Percentiles rank a stretch among this genome's conserved stretches.
phyloP scores from a whole-genome alignment of 2,888 invertebrate genomes.

The Callosobruchus maculatus region DNA sequence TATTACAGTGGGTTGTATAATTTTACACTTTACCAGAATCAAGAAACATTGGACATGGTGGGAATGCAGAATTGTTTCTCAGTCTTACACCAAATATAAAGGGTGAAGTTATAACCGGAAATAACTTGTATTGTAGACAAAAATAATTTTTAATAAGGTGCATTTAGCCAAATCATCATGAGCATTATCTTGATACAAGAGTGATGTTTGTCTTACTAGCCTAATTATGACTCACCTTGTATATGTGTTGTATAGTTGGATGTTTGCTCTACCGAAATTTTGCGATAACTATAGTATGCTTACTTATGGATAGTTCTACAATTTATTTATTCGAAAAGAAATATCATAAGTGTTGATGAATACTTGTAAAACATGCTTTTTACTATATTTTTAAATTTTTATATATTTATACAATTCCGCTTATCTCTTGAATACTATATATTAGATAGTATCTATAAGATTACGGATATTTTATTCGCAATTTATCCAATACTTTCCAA shows the following conservation, averaged over 20 bases:
- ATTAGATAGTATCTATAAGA: not conserved
- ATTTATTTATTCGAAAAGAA: not conserved
- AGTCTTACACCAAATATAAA: not conserved
- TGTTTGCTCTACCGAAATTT: not conserved
- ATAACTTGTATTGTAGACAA: too few species aligned
- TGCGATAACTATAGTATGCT: not conserved
- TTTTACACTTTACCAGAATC: too few species aligned
- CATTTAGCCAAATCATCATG: too few species aligned
- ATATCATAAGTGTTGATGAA: not conserved
- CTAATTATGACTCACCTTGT: too few species aligned
- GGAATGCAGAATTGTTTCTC: not conserved
- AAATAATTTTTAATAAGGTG: too few species aligned
- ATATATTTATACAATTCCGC: slow-evolving; percentile 1
- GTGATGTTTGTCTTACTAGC: too few species aligned
- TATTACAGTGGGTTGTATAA: too few species aligned
- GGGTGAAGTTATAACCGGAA: too few species aligned
- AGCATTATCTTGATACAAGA: too few species aligned
- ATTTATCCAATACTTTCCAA: not conserved
- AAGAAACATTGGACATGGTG: too few species aligned
- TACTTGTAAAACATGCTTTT: not conserved
- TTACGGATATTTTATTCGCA: not conserved
- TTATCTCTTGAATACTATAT: not conserved
- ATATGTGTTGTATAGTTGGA: too few species aligned
- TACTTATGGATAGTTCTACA: not conserved
- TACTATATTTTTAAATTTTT: slow-evolving; percentile 1